phyloP scores from a whole-genome alignment of 2,888 invertebrate genomes.

The Heliconius ethilla region DNA sequence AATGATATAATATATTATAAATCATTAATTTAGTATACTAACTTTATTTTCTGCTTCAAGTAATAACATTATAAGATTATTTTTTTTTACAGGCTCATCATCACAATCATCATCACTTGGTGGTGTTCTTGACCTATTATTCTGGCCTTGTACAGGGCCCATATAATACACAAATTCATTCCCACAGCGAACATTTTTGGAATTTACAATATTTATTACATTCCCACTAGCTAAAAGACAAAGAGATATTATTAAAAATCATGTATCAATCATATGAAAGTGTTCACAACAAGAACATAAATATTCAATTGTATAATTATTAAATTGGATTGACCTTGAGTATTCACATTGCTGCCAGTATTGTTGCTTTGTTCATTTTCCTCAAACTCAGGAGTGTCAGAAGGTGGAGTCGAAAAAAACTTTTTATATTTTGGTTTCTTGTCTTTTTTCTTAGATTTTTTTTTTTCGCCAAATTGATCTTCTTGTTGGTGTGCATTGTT shows the following conservation, averaged over 20 bases:
- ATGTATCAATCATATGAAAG: not conserved
- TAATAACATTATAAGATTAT: conserved; percentile 61
- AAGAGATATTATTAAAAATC: not conserved
- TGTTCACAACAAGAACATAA: not conserved
- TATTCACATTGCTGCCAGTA: conserved; percentile 61
- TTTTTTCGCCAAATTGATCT: conserved; percentile 58
- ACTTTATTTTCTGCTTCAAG: conserved; percentile 70
- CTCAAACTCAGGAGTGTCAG: conserved; percentile 43
- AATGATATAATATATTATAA: not conserved
- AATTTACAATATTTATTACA: conserved; percentile 77
- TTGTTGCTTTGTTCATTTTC: conserved; percentile 48
- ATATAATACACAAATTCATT: conserved; percentile 69
- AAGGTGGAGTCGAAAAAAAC: conserved; percentile 46
- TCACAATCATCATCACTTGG: conserved; percentile 46
- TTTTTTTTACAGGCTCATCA: conserved; percentile 61
- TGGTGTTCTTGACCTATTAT: conserved; percentile 41
- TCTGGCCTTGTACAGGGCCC: conserved; percentile 54
- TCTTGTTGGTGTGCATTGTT: conserved; percentile 54
- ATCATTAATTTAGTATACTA: conserved; percentile 23
- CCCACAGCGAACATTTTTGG: conserved; percentile 72
- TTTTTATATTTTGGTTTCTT: conserved; percentile 57
- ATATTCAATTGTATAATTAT: not conserved
- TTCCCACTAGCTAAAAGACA: conserved; percentile 67
- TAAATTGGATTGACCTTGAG: conserved; percentile 59
- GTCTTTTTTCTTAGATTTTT: conserved; percentile 54